These are phyloP conservation scores for Cyrtonyx montezumae DNA, from an alignment of 2,113 vertebrate species.

Conservation along the genomic window DNA sequence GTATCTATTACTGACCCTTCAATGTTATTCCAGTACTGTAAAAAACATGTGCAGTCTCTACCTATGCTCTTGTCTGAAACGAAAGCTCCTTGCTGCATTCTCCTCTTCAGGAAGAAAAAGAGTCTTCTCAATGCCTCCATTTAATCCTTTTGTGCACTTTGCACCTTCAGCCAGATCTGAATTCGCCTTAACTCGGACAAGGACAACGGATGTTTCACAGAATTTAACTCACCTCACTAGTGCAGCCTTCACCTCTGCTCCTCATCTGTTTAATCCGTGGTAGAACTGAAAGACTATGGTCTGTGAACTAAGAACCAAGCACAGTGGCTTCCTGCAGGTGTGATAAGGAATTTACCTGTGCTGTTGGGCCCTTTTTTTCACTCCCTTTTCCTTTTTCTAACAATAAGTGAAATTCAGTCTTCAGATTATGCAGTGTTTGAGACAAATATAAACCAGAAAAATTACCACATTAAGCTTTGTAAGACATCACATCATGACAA, in stretches of 20 bases:
- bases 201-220: not conserved
- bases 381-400: not conserved
- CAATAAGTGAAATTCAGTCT: not conserved
- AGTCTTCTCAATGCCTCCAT: not conserved
- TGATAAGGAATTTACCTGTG: not conserved
- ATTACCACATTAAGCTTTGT: not conserved
- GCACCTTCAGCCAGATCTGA: not conserved
- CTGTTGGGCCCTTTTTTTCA: not conserved
- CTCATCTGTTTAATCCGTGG: not conserved
- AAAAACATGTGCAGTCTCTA: not conserved
- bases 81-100: not conserved
- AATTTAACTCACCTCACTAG: not conserved
- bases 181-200: not conserved
- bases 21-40: not conserved
- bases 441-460: not conserved
- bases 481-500: not conserved
- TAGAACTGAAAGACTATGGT: not conserved
- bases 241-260: not conserved
- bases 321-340: not conserved
- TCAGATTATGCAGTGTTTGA: not conserved
- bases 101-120: not conserved
- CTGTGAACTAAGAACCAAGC: not conserved
- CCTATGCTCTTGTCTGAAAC: not conserved
- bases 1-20: not conserved
- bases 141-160: not conserved